A percentile compares a stretch with the other conserved stretches of the same genome.
phyloP scores from a whole-genome alignment of 2,888 invertebrate genomes.

The Epirrhoe alternata region DNA sequence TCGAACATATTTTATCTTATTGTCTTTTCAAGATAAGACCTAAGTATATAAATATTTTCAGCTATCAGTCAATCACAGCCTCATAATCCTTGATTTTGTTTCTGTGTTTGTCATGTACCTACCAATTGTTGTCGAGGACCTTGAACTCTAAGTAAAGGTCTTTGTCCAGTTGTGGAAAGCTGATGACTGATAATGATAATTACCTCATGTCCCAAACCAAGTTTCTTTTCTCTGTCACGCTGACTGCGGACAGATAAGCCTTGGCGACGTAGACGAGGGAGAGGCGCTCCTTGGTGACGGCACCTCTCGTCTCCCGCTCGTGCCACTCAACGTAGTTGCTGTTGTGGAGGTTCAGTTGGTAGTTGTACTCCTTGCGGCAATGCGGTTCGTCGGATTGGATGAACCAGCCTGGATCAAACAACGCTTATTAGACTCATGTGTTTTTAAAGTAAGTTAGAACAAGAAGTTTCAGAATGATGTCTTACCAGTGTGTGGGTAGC shows the following conservation, averaged over 20 bases:
- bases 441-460: background rate
- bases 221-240: conserved; percentile 95
- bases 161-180: no score
- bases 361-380: conserved; percentile 93
- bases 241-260: conserved; percentile 92
- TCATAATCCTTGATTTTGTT: background rate
- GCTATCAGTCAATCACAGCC: conserved; percentile 20
- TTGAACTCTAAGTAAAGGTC: no score
- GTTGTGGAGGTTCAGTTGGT: conserved; percentile 89
- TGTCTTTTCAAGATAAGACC: conserved; percentile 5
- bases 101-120: no score
- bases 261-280: conserved; percentile 92
- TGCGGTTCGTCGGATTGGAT: conserved; percentile 92
- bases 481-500: conserved; percentile 95
- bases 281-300: conserved; percentile 86
- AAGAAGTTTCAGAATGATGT: background rate
- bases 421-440: conserved; percentile 2
- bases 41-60: background rate
- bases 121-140: no score
- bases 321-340: conserved; percentile 94
- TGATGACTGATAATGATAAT: background rate
- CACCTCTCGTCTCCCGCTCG: conserved; percentile 89
- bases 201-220: conserved; percentile 92
- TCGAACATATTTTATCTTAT: background rate
- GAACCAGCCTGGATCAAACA: conserved; percentile 89